Evolutionary conservation across 1,140 invertebrate species (phyloP).

Genomic region (Grapholita molesta): DNA sequence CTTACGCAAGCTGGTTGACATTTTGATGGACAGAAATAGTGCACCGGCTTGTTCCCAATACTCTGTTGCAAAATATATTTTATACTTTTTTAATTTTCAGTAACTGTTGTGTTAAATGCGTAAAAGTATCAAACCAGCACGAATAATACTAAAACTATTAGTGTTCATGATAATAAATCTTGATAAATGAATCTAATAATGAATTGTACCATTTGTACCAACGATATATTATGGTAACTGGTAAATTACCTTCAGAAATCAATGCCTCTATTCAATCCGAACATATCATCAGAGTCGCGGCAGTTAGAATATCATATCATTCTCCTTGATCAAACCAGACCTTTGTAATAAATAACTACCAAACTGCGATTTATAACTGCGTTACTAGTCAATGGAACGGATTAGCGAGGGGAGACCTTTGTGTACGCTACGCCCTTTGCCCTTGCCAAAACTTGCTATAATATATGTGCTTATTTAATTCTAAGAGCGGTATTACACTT

Average conservation of each 20-base stretch:
- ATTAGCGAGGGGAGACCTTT: background rate
- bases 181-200: no score
- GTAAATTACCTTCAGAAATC: background rate
- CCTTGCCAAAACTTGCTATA: background rate
- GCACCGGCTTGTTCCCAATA: background rate
- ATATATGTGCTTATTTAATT: background rate
- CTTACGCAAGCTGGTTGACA: background rate
- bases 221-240: background rate
- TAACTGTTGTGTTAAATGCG: background rate
- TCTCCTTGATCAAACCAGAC: background rate
- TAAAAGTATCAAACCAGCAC: no score
- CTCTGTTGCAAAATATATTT: background rate
- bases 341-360: background rate
- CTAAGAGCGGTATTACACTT: background rate
- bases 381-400: background rate
- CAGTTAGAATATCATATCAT: background rate
- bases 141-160: no score
- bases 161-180: no score
- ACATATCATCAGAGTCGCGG: background rate
- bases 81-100: background rate
- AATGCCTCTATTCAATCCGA: background rate
- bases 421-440: background rate
- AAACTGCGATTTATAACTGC: background rate
- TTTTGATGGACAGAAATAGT: background rate
- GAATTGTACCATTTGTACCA: no score